Evolutionary conservation across 2,888 invertebrate species (phyloP).

Genomic region (Andrena flavipes): DNA sequence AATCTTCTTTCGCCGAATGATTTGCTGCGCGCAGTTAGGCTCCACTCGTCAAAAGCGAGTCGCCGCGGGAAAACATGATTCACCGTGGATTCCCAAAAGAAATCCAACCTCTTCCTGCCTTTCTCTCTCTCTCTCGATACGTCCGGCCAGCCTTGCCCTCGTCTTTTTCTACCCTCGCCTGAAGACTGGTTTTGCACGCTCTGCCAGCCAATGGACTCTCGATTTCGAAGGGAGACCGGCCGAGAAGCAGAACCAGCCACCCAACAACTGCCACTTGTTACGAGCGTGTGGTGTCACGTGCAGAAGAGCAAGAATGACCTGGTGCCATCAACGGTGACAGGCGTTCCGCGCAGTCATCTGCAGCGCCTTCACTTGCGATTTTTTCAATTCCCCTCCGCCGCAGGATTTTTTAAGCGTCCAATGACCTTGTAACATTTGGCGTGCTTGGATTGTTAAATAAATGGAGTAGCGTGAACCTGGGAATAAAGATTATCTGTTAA

Average conservation of each 20-base stretch:
- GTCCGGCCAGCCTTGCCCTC: constrained; percentile 21
- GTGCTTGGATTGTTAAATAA: no score
- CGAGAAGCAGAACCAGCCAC: constrained; percentile 60
- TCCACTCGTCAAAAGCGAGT: constrained; percentile 42
- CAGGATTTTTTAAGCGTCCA: background rate
- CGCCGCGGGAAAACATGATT: constrained; percentile 66
- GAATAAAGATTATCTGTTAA: no score
- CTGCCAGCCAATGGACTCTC: constrained; percentile 69
- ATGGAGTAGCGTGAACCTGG: no score
- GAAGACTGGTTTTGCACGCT: constrained; percentile 70
- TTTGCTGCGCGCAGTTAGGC: constrained; percentile 14
- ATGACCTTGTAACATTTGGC: background rate
- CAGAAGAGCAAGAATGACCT: constrained; percentile 49
- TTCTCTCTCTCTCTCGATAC: constrained; percentile 34
- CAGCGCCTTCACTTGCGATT: background rate
- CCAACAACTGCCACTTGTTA: constrained; percentile 69
- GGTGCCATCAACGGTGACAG: constrained; percentile 44
- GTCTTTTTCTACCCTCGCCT: constrained; percentile 57
- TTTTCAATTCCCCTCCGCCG: background rate
- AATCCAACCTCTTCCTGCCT: constrained; percentile 45
- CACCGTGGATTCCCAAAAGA: constrained; percentile 60
- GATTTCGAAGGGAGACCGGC: constrained; percentile 70
- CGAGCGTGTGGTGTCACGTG: constrained; percentile 66
- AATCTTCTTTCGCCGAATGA: constrained; percentile 1
- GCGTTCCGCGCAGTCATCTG: constrained; percentile 9